Percentiles rank a stretch among this genome's conserved stretches.
phyloP scores from a whole-genome alignment of 2,797 vertebrate species.

The Aldrovandia affinis region DNA sequence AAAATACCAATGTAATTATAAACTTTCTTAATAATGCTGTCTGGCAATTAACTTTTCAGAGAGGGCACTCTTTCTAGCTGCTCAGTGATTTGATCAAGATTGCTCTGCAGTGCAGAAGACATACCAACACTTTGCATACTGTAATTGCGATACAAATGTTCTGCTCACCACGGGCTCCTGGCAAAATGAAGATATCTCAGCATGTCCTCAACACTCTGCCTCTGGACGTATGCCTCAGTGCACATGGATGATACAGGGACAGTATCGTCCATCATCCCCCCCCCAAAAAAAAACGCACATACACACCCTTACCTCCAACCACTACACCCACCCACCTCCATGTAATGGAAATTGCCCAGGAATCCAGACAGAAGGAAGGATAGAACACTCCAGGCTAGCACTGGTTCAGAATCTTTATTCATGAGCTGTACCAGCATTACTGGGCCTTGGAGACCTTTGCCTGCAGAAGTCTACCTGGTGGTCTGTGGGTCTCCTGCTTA shows the following conservation, averaged over 20 bases:
- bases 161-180: not conserved
- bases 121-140: constrained; percentile 8
- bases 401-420: too few species aligned
- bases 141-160: not conserved
- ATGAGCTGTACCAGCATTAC: too few species aligned
- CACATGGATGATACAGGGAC: not conserved
- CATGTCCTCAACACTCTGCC: constrained; percentile 9
- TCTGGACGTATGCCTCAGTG: not conserved
- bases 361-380: too few species aligned
- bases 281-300: too few species aligned
- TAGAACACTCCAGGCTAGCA: too few species aligned
- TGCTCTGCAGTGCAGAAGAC: constrained; percentile 22
- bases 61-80: constrained; percentile 43
- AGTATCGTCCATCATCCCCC: too few species aligned
- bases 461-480: too few species aligned
- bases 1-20: constrained; percentile 48
- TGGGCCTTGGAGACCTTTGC: too few species aligned
- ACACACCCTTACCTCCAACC: too few species aligned
- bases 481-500: too few species aligned
- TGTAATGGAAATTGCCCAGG: too few species aligned
- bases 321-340: too few species aligned
- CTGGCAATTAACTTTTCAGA: constrained; percentile 41
- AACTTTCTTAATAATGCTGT: constrained; percentile 35
- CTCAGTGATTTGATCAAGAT: constrained; percentile 41
- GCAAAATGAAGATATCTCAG: constrained; percentile 8